Evolutionary conservation across 2,113 vertebrate species (phyloP).

Genomic region (Mobula birostris): DNA sequence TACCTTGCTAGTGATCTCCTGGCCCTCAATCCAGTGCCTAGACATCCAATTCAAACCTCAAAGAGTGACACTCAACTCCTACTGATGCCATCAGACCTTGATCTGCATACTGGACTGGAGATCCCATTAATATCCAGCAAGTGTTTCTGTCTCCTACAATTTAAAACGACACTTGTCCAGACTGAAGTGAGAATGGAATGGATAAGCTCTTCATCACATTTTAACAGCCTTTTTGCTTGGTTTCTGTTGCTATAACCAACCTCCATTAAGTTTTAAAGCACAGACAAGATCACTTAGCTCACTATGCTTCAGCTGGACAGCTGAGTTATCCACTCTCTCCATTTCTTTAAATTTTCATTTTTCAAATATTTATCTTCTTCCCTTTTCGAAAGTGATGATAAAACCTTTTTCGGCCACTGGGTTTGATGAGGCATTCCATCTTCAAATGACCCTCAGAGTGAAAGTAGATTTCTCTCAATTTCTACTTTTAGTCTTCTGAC

Average conservation of each 20-base stretch:
- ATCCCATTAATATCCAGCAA: too few relatives aligned
- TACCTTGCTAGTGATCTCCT: background rate
- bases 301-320: background rate
- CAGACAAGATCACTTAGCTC: background rate
- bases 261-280: background rate
- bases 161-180: background rate
- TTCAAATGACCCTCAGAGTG: background rate
- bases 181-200: background rate
- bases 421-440: background rate
- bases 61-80: background rate
- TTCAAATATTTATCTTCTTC: background rate
- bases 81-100: background rate
- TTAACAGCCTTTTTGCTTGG: background rate
- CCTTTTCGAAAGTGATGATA: background rate
- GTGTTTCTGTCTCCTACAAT: too few relatives aligned
- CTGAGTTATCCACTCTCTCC: background rate
- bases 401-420: background rate
- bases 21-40: background rate
- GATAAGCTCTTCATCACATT: background rate
- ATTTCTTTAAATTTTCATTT: background rate
- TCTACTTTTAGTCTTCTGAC: background rate
- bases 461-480: background rate
- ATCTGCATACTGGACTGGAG: too few relatives aligned
- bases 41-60: background rate
- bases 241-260: background rate